phyloP scores from a whole-genome alignment of 1,140 invertebrate species.

The Drosophila novamexicana region DNA sequence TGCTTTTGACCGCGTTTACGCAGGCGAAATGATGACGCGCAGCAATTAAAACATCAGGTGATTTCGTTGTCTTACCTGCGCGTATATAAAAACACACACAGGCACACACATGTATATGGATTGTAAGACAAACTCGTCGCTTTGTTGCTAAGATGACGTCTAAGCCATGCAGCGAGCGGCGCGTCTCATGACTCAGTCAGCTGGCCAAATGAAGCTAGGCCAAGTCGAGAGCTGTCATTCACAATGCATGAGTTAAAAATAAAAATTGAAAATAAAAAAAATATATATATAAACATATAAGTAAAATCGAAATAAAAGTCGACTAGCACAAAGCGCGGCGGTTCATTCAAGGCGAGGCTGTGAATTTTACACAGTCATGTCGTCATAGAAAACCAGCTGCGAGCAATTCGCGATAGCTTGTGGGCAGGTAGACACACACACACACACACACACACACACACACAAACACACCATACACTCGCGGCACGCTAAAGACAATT shows the following conservation, averaged over 20 bases:
- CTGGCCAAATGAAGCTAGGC: constrained; percentile 39
- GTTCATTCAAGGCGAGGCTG: constrained; percentile 63
- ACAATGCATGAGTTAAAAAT: constrained; percentile 36
- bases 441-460: neutral
- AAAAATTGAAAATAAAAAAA: constrained; percentile 9
- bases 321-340: constrained; percentile 2
- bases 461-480: neutral
- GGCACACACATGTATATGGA: neutral
- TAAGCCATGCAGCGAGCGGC: constrained; percentile 27
- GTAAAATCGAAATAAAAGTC: constrained; percentile 11
- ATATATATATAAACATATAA: neutral
- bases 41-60: constrained; percentile 80
- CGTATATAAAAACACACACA: constrained; percentile 6
- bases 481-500: constrained; percentile 56
- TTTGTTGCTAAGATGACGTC: constrained; percentile 63
- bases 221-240: constrained; percentile 47
- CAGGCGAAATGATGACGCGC: constrained; percentile 64
- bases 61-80: constrained; percentile 64
- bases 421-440: constrained; percentile 19
- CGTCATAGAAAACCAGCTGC: constrained; percentile 51
- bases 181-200: constrained; percentile 33
- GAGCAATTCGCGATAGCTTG: constrained; percentile 19
- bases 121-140: constrained; percentile 23
- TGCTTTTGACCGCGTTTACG: constrained; percentile 43
- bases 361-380: constrained; percentile 37